phyloP scores from a whole-genome alignment of 1,140 invertebrate species.

The Procambarus virginalis region DNA sequence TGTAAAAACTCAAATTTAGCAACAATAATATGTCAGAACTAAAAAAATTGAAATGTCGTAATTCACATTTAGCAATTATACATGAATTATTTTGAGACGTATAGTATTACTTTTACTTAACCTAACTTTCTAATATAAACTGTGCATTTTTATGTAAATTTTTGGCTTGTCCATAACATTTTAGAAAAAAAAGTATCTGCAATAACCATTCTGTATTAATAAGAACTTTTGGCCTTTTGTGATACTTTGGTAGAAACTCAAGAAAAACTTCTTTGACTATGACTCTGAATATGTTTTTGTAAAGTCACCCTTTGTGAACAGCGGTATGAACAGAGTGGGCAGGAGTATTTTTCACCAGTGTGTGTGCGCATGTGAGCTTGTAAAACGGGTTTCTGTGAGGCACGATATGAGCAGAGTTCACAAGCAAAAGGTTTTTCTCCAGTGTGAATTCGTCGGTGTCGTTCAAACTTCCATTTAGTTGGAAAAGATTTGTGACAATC shows the following conservation, averaged over 20 bases:
- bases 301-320: conserved; percentile 42
- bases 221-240: too few relatives aligned
- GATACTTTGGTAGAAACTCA: conserved; percentile 3
- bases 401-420: conserved; percentile 49
- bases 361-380: conserved; percentile 51
- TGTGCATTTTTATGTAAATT: too few relatives aligned
- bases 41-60: too few relatives aligned
- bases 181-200: too few relatives aligned
- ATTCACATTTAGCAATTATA: too few relatives aligned
- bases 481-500: conserved; percentile 53
- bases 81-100: too few relatives aligned
- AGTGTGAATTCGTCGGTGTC: conserved; percentile 40
- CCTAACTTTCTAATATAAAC: too few relatives aligned
- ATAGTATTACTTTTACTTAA: too few relatives aligned
- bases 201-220: too few relatives aligned
- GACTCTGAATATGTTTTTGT: conserved; percentile 16
- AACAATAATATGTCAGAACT: too few relatives aligned
- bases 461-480: conserved; percentile 52
- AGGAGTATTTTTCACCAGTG: conserved; percentile 41
- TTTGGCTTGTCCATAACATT: too few relatives aligned
- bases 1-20: too few relatives aligned
- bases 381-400: conserved; percentile 38
- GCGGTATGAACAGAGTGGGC: conserved; percentile 31
- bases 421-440: conserved; percentile 61
- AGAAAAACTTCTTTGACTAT: conserved; percentile 19